These are phyloP conservation scores for Balaeniceps rex DNA, from an alignment of 2,113 vertebrate genomes.

Conservation along the genomic window DNA sequence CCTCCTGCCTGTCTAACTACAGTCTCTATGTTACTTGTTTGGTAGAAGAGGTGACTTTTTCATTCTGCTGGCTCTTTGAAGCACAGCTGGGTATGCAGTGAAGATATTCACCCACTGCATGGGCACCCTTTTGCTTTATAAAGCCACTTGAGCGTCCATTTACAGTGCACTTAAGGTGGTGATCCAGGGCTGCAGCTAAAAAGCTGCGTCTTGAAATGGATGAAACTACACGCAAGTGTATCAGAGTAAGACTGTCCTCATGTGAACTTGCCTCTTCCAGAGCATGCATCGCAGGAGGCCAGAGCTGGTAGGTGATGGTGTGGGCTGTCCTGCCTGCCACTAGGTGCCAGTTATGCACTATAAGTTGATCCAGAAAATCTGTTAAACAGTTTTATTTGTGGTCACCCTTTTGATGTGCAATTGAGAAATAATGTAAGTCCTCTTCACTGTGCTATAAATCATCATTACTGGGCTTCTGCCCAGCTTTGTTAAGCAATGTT, in stretches of 20 bases:
- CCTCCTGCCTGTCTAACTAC: background rate
- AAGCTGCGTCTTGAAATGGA: accelerated
- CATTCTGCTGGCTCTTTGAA: background rate
- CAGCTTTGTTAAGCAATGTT: background rate
- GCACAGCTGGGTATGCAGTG: background rate
- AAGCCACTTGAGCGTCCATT: background rate
- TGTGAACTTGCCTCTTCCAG: background rate
- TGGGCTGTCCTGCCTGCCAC: background rate
- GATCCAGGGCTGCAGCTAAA: background rate
- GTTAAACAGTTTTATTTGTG: background rate
- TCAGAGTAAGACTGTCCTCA: background rate
- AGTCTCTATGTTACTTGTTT: background rate
- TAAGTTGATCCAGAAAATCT: background rate
- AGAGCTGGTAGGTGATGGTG: background rate
- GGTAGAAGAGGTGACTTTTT: background rate
- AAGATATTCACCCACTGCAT: background rate
- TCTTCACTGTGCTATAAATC: background rate
- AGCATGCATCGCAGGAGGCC: accelerated
- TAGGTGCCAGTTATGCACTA: background rate
- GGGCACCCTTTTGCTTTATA: background rate
- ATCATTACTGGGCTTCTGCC: background rate
- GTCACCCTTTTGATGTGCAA: background rate
- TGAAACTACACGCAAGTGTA: background rate
- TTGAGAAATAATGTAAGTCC: background rate
- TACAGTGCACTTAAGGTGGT: background rate